Conservation (phyloP, 2,888 invertebrate species). For the Amphipyra berbera region DNA sequence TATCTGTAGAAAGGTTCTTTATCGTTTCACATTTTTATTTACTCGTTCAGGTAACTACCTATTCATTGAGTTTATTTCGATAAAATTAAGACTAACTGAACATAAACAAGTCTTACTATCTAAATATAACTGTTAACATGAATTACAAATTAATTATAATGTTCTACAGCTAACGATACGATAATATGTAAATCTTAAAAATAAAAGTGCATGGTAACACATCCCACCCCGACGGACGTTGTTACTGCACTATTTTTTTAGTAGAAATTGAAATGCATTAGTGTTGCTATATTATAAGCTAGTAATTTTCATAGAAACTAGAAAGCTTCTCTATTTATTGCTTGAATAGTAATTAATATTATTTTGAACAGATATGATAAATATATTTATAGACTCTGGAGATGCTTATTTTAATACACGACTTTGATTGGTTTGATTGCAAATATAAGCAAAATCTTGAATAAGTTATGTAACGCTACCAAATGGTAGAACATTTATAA, state of each 20-base stretch:
- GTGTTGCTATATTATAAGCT: constrained; percentile 25
- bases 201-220: constrained; percentile 64
- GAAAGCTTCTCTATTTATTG: not conserved
- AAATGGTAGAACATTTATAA: constrained; percentile 5
- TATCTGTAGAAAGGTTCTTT: constrained; percentile 47
- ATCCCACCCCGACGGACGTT: constrained; percentile 60
- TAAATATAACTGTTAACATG: constrained; percentile 32
- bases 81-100: constrained; percentile 33
- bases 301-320: constrained; percentile 4
- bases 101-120: constrained; percentile 26
- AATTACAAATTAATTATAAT: constrained; percentile 33
- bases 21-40: constrained; percentile 50
- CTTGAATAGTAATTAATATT: not conserved
- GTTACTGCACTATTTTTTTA: constrained; percentile 67
- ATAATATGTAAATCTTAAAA: constrained; percentile 61
- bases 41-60: constrained; percentile 37
- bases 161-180: constrained; percentile 49
- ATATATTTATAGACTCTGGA: no score
- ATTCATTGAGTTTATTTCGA: constrained; percentile 43
- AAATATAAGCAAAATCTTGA: not conserved
- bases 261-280: constrained; percentile 21
- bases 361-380: no score
- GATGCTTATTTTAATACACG: no score
- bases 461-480: constrained; percentile 5
- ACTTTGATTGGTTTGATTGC: no score